Evolutionary conservation across 2,797 vertebrate genomes (phyloP), one percentile per base, ranked within the genome.

Genomic region (Nasua narica): DNA sequence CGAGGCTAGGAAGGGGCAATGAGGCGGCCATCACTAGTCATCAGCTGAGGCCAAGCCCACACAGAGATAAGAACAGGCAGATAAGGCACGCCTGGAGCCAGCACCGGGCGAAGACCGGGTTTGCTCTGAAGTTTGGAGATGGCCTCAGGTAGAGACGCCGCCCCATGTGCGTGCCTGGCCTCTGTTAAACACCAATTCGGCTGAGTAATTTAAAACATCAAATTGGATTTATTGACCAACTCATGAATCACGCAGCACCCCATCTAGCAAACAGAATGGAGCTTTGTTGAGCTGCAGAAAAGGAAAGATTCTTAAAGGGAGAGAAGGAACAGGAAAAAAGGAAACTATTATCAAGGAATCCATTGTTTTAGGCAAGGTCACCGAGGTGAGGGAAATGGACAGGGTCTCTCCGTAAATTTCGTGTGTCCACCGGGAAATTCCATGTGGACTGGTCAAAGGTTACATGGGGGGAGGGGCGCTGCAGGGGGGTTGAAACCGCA

Each of bases 81-180:
- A 35, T 5, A 81, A 95, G 82, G 87, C 29, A n/a, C n/a, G n/a
- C 54, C 70, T 87, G 18, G 14, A 23, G 69, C 37, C 74, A 35
- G 37, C 19, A 1, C 18, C 10, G 21, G 7, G 58, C 85, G 65
- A 76, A 50, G 43, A 65, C 25, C 1, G 43, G 54, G 18, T 67
- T 35, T 37, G 62, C 9, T 8, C 48, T 88, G 86, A 90, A 87
- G 35, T 83, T 46, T 40, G 2, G 27, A 65, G 27, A 2, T 11
- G 37, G 25, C 40, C 7, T 56, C 1, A 0, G 0, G 2, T 21
- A 58, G 77, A 40, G 40, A 83, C 54, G 10, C 7, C 7, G 16
- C 10, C 10, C 4, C 0, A 0, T 1, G 27, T 35, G 25, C 40
- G 15, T 65, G 18, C 11, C 0, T 3, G n/a, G 76, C 25, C 29